These are phyloP conservation scores for Xerus inauris DNA, from an alignment of 2,113 vertebrate genomes.

Conservation along the genomic window DNA sequence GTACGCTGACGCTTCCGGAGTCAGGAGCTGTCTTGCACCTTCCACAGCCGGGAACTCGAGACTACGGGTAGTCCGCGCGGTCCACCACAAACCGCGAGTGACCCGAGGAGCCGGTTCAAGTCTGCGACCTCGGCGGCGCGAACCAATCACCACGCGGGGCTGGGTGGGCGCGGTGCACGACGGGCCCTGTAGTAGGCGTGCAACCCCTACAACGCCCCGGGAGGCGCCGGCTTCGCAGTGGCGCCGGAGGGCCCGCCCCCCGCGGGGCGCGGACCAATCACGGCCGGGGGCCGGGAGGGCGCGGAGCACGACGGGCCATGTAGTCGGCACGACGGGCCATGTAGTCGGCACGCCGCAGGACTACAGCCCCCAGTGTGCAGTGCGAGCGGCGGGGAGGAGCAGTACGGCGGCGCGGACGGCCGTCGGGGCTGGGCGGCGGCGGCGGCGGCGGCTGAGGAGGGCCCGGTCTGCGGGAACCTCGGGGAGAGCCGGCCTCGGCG, in stretches of 20 bases:
- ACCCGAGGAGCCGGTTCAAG: neutral
- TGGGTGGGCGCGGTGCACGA: neutral
- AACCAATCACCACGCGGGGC: neutral
- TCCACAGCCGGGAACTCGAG: neutral
- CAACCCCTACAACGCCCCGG: slow-evolving; percentile 64
- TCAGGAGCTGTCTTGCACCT: neutral
- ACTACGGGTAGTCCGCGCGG: no score
- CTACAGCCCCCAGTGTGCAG: slow-evolving; percentile 54
- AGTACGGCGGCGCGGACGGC: slow-evolving; percentile 52
- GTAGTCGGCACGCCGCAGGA: neutral
- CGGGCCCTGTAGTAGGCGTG: neutral
- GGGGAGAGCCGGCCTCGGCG: slow-evolving; percentile 11
- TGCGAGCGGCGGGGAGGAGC: slow-evolving; percentile 33
- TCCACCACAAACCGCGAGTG: neutral
- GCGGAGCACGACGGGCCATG: neutral
- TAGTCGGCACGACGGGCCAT: neutral
- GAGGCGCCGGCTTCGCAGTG: slow-evolving; percentile 37
- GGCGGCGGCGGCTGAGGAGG: neutral
- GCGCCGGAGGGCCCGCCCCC: rapidly evolving
- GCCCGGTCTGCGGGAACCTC: neutral
- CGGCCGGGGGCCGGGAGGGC: neutral
- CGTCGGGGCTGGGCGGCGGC: slow-evolving; percentile 70
- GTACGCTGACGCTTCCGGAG: no score
- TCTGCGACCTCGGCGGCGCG: neutral
- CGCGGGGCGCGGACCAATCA: slow-evolving; percentile 9